Conservation (phyloP, 2,888 invertebrate species). For the Barypeithes pellucidus region DNA sequence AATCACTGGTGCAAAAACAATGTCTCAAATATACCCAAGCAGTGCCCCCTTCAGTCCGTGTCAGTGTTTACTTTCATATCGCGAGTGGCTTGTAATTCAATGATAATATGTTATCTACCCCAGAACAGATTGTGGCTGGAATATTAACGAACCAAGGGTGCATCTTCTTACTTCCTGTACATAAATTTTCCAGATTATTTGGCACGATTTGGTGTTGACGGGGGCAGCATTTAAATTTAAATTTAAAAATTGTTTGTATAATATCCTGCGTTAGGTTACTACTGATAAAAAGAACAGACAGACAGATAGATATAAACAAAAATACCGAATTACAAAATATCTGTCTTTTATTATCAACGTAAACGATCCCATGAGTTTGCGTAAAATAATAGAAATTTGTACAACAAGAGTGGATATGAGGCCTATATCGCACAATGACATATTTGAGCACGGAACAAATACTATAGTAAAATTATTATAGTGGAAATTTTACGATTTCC, state of each 20-base stretch:
- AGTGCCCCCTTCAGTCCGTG: conserved; percentile 4
- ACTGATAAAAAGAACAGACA: no score
- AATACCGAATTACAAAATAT: no score
- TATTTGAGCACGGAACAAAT: no score
- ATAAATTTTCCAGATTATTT: conserved; percentile 63
- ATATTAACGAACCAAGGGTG: conserved; percentile 63
- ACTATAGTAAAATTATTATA: no score
- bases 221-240: conserved; percentile 29
- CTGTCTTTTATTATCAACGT: no score
- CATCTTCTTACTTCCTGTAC: conserved; percentile 61
- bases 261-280: no score
- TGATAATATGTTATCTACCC: conserved; percentile 68
- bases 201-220: conserved; percentile 45
- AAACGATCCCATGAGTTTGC: no score
- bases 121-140: conserved; percentile 65
- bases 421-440: no score
- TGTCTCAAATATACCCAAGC: conserved; percentile 10
- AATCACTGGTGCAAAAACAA: conserved; percentile 20
- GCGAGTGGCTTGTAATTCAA: conserved; percentile 66
- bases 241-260: conserved; percentile 21
- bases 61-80: conserved; percentile 63
- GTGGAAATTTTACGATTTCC: no score
- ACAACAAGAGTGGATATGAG: no score
- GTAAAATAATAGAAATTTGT: no score
- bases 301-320: no score